These are phyloP conservation scores for Radopholus similis DNA, from an alignment of 1,140 invertebrate species.

Conservation along the genomic window DNA sequence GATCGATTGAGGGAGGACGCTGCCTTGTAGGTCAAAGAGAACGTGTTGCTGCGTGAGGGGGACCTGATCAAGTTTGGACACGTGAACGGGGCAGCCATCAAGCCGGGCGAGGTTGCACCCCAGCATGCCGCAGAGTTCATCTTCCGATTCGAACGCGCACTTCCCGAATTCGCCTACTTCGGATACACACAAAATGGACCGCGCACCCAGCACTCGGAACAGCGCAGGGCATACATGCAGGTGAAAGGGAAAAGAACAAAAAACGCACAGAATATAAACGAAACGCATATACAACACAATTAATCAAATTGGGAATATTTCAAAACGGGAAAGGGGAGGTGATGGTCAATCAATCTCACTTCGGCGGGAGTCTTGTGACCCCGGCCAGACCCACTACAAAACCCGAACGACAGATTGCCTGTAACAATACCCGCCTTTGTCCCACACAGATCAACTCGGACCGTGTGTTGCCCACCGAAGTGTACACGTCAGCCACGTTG, in stretches of 20 bases:
- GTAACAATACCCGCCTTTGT: too few species aligned
- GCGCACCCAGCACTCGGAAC: constrained; percentile 1
- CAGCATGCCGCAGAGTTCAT: constrained; percentile 44
- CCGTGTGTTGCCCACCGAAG: constrained; percentile 10
- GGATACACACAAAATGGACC: constrained; percentile 28
- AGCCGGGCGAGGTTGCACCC: constrained; percentile 58
- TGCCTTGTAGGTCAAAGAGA: constrained; percentile 12
- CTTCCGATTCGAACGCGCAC: constrained; percentile 39
- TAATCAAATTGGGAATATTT: background rate
- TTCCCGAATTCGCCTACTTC: constrained; percentile 30
- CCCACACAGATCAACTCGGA: constrained; percentile 11
- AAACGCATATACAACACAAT: background rate
- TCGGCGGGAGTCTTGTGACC: too few species aligned
- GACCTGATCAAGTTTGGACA: constrained; percentile 62
- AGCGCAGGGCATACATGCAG: constrained; percentile 31
- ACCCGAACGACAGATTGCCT: too few species aligned
- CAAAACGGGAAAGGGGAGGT: too few species aligned
- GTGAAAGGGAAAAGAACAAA: background rate
- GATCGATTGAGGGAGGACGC: background rate
- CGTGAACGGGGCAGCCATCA: constrained; percentile 61
- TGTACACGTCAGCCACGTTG: constrained; percentile 2
- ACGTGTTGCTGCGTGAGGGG: constrained; percentile 48
- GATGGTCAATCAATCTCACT: too few species aligned
- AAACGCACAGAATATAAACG: background rate
- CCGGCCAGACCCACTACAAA: too few species aligned